These are phyloP conservation scores for Eutolmus rufibarbis DNA, from an alignment of 2,888 invertebrate species.

Conservation along the genomic window DNA sequence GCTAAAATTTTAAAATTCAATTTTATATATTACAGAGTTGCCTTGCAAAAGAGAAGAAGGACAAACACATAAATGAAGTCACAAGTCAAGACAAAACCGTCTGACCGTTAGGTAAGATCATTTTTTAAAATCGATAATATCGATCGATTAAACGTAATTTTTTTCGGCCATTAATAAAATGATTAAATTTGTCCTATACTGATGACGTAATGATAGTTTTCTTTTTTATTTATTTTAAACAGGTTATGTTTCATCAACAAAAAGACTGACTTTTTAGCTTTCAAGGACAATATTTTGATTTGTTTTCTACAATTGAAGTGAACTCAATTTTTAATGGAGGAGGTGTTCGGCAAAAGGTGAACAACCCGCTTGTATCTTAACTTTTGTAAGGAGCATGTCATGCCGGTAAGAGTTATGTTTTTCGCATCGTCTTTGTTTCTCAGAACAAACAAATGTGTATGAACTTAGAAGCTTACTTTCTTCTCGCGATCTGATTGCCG, in stretches of 20 bases:
- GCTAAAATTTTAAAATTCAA: too few relatives aligned
- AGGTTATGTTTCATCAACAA: slow-evolving; percentile 54
- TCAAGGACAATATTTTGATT: slow-evolving; percentile 62
- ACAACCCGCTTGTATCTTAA: not conserved
- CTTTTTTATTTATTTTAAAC: slow-evolving; percentile 44
- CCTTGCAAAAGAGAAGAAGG: slow-evolving; percentile 58
- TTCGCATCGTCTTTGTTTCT: not conserved
- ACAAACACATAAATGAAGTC: slow-evolving; percentile 62
- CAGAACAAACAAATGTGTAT: not conserved
- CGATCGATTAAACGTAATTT: too few relatives aligned
- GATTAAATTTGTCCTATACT: not conserved
- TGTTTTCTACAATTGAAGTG: slow-evolving; percentile 32
- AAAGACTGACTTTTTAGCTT: slow-evolving; percentile 64
- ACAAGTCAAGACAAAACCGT: slow-evolving; percentile 60
- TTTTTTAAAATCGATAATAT: not conserved
- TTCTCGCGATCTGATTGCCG: not conserved
- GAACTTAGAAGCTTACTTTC: not conserved
- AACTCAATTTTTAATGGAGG: slow-evolving; percentile 20
- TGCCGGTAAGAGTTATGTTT: not conserved
- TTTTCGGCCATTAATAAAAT: not conserved
- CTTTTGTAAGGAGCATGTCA: not conserved
- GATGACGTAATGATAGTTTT: not conserved
- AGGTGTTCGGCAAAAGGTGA: not conserved
- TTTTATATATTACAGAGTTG: slow-evolving; percentile 56
- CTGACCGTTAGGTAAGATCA: slow-evolving; percentile 60